Conservation (phyloP, 2,797 vertebrate species). For the Coendou prehensilis region DNA sequence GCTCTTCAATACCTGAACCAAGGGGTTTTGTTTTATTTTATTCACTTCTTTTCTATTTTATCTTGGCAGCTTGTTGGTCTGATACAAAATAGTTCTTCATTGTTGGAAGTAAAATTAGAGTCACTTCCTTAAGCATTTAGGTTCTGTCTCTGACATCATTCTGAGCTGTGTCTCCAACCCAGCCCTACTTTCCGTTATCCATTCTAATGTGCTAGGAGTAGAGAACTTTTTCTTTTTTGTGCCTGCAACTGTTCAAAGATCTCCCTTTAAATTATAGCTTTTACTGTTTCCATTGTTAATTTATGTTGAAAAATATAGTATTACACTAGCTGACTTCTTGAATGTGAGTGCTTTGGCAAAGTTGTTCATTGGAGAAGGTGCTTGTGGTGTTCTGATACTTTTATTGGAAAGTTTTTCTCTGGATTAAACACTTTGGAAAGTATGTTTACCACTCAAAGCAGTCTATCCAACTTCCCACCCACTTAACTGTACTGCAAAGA, state of each 20-base stretch:
- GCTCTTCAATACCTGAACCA: background rate
- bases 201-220: background rate
- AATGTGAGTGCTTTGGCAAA: constrained; percentile 1
- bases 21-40: constrained; percentile 38
- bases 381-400: background rate
- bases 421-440: background rate
- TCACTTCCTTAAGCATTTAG: background rate
- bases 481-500: background rate
- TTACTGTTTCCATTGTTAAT: constrained; percentile 49
- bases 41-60: constrained; percentile 8
- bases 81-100: background rate
- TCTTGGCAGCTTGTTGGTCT: constrained; percentile 6
- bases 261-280: background rate
- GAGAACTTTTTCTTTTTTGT: background rate
- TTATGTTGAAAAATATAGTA: background rate
- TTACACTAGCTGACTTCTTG: constrained; percentile 1
- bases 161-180: background rate
- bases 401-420: constrained; percentile 14
- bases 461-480: background rate
- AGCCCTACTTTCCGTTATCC: background rate
- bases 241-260: background rate
- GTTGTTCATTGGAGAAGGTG: background rate
- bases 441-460: background rate
- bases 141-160: constrained; percentile 29
- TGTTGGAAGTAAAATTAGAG: background rate